Conservation (phyloP, 2,797 vertebrate genomes). For the Uromys caudimaculatus region DNA sequence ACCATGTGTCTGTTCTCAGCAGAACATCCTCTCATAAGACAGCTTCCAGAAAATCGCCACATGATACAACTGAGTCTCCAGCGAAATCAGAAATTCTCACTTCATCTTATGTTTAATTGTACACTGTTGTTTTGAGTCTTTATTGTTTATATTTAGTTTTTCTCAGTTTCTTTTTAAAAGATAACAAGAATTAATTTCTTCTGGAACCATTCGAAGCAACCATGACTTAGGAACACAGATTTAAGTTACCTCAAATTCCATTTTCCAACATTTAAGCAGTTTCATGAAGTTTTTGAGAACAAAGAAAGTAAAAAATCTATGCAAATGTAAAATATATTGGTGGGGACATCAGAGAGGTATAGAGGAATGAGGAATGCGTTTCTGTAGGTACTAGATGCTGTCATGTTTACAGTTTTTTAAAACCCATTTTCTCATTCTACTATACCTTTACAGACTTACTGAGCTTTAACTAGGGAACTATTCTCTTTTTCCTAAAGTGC, state of each 20-base stretch:
- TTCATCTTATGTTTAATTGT: conserved; percentile 8
- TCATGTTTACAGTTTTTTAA: neutral
- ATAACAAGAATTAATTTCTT: neutral
- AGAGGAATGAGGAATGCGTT: neutral
- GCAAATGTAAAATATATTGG: neutral
- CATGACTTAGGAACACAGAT: neutral
- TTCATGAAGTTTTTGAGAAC: neutral
- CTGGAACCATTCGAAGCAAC: neutral
- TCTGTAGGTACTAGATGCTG: neutral
- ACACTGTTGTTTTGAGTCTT: neutral
- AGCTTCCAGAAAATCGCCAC: neutral
- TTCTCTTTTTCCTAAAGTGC: conserved; percentile 20
- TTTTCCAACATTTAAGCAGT: neutral
- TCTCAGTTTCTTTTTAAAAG: neutral
- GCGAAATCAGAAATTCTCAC: neutral
- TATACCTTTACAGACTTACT: neutral
- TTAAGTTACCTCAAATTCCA: neutral
- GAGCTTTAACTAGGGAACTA: neutral
- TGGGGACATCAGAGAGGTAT: neutral
- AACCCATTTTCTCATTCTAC: neutral
- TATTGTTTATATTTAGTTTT: neutral
- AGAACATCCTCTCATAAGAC: neutral
- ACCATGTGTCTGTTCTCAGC: neutral
- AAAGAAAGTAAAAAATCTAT: neutral
- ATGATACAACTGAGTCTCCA: neutral